Conservation (phyloP, 2,797 vertebrate species). For the Harpagifer antarcticus region DNA sequence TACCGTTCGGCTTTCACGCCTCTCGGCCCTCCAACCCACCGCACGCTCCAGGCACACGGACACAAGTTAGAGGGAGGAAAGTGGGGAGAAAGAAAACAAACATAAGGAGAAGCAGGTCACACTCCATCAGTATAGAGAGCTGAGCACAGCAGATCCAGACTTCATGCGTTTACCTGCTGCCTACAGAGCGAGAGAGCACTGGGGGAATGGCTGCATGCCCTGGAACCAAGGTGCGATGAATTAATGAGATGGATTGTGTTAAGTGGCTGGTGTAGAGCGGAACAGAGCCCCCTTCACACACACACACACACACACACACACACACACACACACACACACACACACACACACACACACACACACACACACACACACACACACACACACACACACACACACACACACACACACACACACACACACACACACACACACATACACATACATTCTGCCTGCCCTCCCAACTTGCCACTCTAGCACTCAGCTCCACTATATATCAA, state of each 20-base stretch:
- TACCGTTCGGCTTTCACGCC: constrained; percentile 92
- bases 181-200: constrained; percentile 43
- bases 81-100: constrained; percentile 80
- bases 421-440: constrained; percentile 15
- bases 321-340: constrained; percentile 17
- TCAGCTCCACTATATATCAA: constrained; percentile 73
- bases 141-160: constrained; percentile 68
- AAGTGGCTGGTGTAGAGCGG: constrained; percentile 59
- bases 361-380: too few relatives aligned
- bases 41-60: constrained; percentile 72
- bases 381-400: constrained; percentile 15
- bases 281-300: constrained; percentile 29
- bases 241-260: constrained; percentile 79
- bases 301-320: constrained; percentile 23
- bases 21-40: constrained; percentile 75
- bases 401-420: constrained; percentile 22
- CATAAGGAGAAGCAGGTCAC: constrained; percentile 83
- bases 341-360: constrained; percentile 19
- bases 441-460: constrained; percentile 38
- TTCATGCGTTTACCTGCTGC: constrained; percentile 69
- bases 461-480: constrained; percentile 57
- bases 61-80: constrained; percentile 50
- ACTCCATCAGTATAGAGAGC: constrained; percentile 67
- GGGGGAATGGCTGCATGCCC: constrained; percentile 50
- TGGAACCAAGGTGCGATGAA: constrained; percentile 64